These are phyloP conservation scores for Calyptomena viridis DNA, from an alignment of 2,113 vertebrate species.

Conservation along the genomic window DNA sequence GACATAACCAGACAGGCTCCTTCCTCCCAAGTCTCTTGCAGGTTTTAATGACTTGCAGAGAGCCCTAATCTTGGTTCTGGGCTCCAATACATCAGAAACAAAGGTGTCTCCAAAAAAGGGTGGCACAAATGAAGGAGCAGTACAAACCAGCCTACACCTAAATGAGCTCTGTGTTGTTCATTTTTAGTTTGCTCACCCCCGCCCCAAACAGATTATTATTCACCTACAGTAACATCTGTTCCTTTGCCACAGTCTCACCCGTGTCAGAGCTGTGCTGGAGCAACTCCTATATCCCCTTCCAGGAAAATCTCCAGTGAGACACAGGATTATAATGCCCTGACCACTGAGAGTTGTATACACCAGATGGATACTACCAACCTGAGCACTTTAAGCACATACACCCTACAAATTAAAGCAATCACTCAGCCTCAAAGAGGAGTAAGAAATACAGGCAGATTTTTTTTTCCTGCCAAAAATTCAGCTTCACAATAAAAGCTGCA, in stretches of 20 bases:
- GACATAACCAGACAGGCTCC: neutral
- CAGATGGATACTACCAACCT: conserved; percentile 48
- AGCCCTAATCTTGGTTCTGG: neutral
- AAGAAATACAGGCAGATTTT: neutral
- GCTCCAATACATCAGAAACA: neutral
- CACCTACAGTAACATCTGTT: conserved; percentile 57
- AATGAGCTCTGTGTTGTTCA: neutral
- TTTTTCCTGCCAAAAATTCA: neutral
- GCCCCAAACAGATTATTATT: conserved; percentile 33
- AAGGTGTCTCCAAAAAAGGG: neutral
- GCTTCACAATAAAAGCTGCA: neutral
- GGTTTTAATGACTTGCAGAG: neutral
- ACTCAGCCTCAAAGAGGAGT: conserved; percentile 29
- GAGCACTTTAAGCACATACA: conserved; percentile 28
- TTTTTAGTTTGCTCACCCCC: neutral
- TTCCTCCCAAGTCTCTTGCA: neutral
- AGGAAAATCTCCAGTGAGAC: conserved; percentile 43
- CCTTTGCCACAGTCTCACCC: conserved; percentile 23
- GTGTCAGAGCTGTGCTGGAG: conserved; percentile 38
- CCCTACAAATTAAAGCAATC: conserved; percentile 59
- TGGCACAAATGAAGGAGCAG: neutral
- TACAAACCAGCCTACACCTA: neutral
- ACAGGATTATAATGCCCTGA: conserved; percentile 46
- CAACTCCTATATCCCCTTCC: conserved; percentile 34
- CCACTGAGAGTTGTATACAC: conserved; percentile 49